A percentile compares a stretch with the other conserved stretches of the same genome.
These are phyloP conservation scores for Lordiphosa andalusiaca DNA, from an alignment of 2,888 invertebrate genomes.

Conservation along the genomic window DNA sequence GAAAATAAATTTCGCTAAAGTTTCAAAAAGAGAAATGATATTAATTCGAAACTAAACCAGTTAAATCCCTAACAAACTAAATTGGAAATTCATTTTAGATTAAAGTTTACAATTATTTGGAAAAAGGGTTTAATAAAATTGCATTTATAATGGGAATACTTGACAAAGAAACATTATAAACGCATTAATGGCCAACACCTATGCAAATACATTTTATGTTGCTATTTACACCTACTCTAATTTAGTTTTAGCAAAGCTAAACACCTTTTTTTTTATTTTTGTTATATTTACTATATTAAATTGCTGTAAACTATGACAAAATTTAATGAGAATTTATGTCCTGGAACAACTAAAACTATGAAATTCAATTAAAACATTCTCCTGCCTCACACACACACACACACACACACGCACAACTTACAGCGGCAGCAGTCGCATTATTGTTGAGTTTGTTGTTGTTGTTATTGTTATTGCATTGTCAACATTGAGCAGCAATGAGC, in stretches of 20 bases:
- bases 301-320: conserved; percentile 1
- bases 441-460: conserved; percentile 27
- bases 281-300: too few relatives aligned
- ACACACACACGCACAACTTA: conserved; percentile 32
- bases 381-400: background rate
- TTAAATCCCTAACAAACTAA: too few relatives aligned
- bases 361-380: conserved; percentile 60
- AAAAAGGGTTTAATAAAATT: too few relatives aligned
- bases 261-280: too few relatives aligned
- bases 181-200: too few relatives aligned
- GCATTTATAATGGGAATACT: too few relatives aligned
- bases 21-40: background rate
- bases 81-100: too few relatives aligned
- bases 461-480: conserved; percentile 52
- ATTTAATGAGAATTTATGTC: conserved; percentile 7
- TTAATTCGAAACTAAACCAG: background rate
- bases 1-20: background rate
- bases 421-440: conserved; percentile 35
- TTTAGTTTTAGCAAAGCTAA: too few relatives aligned
- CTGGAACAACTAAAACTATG: conserved; percentile 14
- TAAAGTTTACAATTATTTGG: too few relatives aligned
- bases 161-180: too few relatives aligned
- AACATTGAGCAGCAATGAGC: conserved; percentile 47
- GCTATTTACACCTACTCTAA: too few relatives aligned
- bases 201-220: too few relatives aligned